phyloP scores from a whole-genome alignment of 1,140 invertebrate genomes.

The Nomia melanderi region DNA sequence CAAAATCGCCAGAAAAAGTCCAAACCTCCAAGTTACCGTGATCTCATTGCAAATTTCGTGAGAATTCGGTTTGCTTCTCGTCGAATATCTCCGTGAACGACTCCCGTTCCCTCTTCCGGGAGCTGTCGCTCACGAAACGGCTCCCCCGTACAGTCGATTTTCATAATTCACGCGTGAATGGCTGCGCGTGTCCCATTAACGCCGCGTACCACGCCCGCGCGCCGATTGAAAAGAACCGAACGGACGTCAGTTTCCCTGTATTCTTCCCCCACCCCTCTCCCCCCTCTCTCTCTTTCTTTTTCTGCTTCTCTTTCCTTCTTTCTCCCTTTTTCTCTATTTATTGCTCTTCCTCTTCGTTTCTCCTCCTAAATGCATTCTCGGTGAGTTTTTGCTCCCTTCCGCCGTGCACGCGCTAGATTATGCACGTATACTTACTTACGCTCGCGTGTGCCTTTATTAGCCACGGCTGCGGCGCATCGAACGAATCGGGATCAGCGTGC shows the following conservation, averaged over 20 bases:
- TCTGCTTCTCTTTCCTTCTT: no score
- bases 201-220: slow-evolving; percentile 27
- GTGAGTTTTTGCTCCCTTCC: slow-evolving; percentile 10
- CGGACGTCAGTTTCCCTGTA: slow-evolving; percentile 57
- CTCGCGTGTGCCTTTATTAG: slow-evolving; percentile 11
- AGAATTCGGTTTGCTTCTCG: background rate
- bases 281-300: no score
- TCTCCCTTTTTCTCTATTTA: background rate
- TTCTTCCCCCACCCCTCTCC: no score
- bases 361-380: background rate
- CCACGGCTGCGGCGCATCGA: slow-evolving; percentile 18
- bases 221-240: slow-evolving; percentile 53
- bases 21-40: background rate
- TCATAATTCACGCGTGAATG: slow-evolving; percentile 62
- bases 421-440: background rate
- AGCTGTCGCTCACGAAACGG: slow-evolving; percentile 3
- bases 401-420: slow-evolving; percentile 15
- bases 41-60: background rate
- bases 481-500: slow-evolving; percentile 36
- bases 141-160: slow-evolving; percentile 51
- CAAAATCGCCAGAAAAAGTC: background rate
- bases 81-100: background rate
- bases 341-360: slow-evolving; percentile 14
- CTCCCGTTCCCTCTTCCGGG: background rate
- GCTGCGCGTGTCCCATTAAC: slow-evolving; percentile 61